These are phyloP conservation scores for Epinephelus moara DNA, from an alignment of 2,113 vertebrate genomes.

Conservation along the genomic window DNA sequence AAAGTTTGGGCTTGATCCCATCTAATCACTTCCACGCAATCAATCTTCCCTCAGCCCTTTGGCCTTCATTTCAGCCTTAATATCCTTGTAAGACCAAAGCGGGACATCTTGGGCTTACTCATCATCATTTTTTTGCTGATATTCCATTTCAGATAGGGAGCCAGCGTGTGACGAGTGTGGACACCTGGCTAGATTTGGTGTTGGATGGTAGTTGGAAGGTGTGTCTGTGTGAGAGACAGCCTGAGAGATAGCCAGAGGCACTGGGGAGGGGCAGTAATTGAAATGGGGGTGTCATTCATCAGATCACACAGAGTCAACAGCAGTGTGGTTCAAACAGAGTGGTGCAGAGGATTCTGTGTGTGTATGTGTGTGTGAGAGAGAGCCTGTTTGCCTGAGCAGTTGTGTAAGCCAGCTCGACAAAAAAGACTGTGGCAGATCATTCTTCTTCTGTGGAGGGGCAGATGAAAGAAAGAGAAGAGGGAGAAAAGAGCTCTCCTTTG, in stretches of 20 bases:
- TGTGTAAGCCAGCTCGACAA: constrained; percentile 54
- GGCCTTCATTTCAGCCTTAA: constrained; percentile 17
- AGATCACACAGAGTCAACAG: constrained; percentile 49
- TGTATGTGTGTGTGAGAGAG: constrained; percentile 9
- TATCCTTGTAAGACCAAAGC: not conserved
- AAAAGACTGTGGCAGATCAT: constrained; percentile 63
- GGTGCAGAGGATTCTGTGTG: constrained; percentile 7
- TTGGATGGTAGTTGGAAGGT: not conserved
- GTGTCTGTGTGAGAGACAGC: constrained; percentile 21
- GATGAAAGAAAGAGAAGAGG: constrained; percentile 52
- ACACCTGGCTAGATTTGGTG: constrained; percentile 6
- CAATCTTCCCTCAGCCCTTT: constrained; percentile 10
- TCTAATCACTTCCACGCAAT: not conserved
- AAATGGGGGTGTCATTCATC: constrained; percentile 64
- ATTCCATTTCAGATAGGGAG: constrained; percentile 7
- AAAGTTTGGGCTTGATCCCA: not conserved
- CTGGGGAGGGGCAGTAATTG: constrained; percentile 60
- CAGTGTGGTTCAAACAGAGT: constrained; percentile 45
- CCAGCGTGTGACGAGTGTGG: not conserved
- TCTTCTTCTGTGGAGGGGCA: constrained; percentile 43
- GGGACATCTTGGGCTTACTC: constrained; percentile 2
- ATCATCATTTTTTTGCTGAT: constrained; percentile 32
- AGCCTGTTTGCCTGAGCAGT: constrained; percentile 9
- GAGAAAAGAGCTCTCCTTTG: constrained; percentile 65
- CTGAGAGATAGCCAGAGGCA: constrained; percentile 30